Evolutionary conservation across 2,888 invertebrate genomes (phyloP).

Genomic region (Metellina segmentata): DNA sequence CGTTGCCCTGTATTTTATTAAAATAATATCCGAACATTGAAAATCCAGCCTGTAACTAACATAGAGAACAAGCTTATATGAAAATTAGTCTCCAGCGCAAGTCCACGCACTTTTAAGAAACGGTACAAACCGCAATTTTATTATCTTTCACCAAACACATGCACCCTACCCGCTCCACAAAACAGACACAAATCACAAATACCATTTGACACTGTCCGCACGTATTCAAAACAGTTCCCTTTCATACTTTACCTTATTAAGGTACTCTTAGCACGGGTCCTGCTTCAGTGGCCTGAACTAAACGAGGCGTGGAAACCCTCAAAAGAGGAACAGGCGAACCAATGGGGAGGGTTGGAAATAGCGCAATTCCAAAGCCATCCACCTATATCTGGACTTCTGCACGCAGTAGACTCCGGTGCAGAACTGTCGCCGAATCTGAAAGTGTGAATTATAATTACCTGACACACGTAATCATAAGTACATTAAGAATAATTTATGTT

Average conservation of each 20-base stretch:
- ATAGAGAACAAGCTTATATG: no score
- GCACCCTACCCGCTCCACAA: no score
- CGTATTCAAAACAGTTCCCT: not conserved
- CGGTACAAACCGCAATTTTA: no score
- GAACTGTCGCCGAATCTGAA: not conserved
- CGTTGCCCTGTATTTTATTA: no score
- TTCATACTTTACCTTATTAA: not conserved
- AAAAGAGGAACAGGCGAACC: not conserved
- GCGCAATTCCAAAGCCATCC: not conserved
- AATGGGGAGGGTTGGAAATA: not conserved
- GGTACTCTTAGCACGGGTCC: not conserved
- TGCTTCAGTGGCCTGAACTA: not conserved
- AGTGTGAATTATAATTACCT: slow-evolving; percentile 35
- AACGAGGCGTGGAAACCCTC: not conserved
- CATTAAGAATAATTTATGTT: slow-evolving; percentile 55
- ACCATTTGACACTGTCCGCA: no score
- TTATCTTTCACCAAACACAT: no score
- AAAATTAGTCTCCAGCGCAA: no score
- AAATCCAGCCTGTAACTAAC: no score
- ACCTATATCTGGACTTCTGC: not conserved
- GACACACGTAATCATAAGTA: slow-evolving; percentile 41
- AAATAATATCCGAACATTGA: no score
- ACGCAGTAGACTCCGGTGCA: not conserved
- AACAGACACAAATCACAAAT: no score
- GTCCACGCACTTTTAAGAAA: no score